phyloP scores from a whole-genome alignment of 1,140 invertebrate genomes.

The Semibalanus balanoides region DNA sequence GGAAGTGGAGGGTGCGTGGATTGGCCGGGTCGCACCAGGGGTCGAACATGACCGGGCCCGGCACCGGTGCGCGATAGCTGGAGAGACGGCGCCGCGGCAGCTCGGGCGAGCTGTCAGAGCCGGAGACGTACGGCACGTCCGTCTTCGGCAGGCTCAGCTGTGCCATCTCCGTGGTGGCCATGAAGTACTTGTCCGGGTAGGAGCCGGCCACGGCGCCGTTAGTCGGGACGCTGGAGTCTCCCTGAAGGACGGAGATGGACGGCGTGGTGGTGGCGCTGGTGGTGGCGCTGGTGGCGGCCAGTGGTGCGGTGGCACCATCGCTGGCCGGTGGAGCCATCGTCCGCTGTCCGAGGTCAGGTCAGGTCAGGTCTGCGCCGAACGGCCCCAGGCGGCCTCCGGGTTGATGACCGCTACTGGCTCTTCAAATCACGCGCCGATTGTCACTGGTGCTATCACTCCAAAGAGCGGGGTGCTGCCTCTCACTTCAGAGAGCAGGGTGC shows the following conservation, averaged over 20 bases:
- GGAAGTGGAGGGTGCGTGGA: conserved; percentile 58
- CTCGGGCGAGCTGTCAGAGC: neutral
- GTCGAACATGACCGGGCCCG: conserved; percentile 32
- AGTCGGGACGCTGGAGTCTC: too few species aligned
- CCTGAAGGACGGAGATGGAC: too few species aligned
- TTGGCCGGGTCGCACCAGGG: conserved; percentile 59
- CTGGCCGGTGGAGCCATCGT: neutral
- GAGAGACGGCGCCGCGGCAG: neutral
- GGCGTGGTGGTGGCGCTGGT: neutral
- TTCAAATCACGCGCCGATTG: too few species aligned
- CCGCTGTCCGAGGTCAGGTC: too few species aligned
- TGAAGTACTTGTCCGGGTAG: neutral
- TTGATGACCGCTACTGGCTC: too few species aligned
- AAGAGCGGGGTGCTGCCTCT: too few species aligned
- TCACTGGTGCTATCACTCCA: too few species aligned
- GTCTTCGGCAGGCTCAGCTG: neutral
- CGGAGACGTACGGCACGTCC: neutral
- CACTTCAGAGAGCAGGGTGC: too few species aligned
- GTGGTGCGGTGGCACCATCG: neutral
- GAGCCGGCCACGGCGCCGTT: too few species aligned
- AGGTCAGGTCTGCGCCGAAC: too few species aligned
- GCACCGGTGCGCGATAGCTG: neutral
- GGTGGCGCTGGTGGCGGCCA: neutral
- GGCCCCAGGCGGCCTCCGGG: too few species aligned
- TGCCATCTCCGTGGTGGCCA: neutral